Evolutionary conservation across 2,113 vertebrate species (phyloP).

Genomic region (Sturnira hondurensis): DNA sequence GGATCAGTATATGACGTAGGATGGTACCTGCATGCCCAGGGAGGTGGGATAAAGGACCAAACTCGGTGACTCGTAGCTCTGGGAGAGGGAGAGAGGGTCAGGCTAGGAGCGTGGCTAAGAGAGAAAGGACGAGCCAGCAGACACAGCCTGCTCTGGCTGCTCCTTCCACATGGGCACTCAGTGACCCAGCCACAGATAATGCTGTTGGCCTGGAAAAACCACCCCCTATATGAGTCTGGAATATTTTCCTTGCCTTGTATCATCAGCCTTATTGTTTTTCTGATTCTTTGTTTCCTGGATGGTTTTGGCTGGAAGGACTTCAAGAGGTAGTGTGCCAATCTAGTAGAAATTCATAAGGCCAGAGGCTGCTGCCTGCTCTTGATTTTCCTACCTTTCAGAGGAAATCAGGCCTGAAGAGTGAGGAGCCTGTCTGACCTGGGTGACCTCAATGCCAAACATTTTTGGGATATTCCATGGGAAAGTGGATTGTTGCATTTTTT

Average conservation of each 20-base stretch:
- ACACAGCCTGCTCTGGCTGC: neutral
- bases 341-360: slow-evolving; percentile 30
- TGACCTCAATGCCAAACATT: neutral
- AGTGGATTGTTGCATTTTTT: neutral
- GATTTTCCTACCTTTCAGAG: neutral
- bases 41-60: neutral
- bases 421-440: neutral
- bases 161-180: neutral
- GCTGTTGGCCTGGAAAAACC: neutral
- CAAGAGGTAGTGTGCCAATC: slow-evolving; percentile 21
- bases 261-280: slow-evolving; percentile 4
- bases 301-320: neutral
- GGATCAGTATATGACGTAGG: neutral
- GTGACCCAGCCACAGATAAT: neutral
- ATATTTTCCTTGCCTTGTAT: neutral
- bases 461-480: neutral
- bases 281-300: slow-evolving; percentile 58
- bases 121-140: neutral
- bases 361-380: neutral
- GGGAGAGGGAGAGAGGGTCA: neutral
- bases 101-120: neutral
- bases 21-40: neutral
- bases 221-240: neutral
- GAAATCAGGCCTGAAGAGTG: neutral
- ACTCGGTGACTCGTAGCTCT: neutral